Base-by-base conservation (phyloP, 2,888 invertebrate species). In the Dromius quadrimaculatus region DNA sequence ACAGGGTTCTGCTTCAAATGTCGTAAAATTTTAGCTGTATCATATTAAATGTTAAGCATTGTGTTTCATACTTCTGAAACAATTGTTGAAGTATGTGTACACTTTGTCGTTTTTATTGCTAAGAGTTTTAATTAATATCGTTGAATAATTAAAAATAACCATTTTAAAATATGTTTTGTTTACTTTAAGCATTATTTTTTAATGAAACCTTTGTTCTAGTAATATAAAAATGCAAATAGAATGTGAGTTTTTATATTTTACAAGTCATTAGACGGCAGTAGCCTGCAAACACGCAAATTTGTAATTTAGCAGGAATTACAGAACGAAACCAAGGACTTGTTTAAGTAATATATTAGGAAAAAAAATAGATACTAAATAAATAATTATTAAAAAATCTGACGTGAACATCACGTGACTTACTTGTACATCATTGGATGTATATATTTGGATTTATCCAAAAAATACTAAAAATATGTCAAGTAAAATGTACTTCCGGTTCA, bases 31-130 rank as follows among this genome's bases (percentile, higher is more conserved):
- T 38, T n/a, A 34, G 13, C 59, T 23, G 47, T 47, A 23, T 54
- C 50, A 28, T 54, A 54, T 54, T 54, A 54, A 54, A 54, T 28
- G 50, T 54, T 54, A 11, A 54, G 11, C 13, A 23, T 20, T 47
- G 47, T 22, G 36, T 36, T 41, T 41, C 11, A 41, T 41, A 17
- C 41, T 41, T 11, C 41, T 6, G 50, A 15, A 54, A 15, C 23
- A 23, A 47, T 11, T 47, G 13, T 47, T 47, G 45, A 19, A 17
- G 43, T 13, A 15, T 45, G 47, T 36, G 36, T n/a, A 36, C 11
- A 36, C 36, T 19, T 47, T 47, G 47, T 47, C 23, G 47, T 47
- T 47, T 47, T 11, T 23, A 28, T 54, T 43, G 43, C 19, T 43
- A 8, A 41, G 41, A 41, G 8, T 28, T 41, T 41, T 41, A 41